Conservation (phyloP, 1,140 invertebrate species). For the Orchesella cincta region DNA sequence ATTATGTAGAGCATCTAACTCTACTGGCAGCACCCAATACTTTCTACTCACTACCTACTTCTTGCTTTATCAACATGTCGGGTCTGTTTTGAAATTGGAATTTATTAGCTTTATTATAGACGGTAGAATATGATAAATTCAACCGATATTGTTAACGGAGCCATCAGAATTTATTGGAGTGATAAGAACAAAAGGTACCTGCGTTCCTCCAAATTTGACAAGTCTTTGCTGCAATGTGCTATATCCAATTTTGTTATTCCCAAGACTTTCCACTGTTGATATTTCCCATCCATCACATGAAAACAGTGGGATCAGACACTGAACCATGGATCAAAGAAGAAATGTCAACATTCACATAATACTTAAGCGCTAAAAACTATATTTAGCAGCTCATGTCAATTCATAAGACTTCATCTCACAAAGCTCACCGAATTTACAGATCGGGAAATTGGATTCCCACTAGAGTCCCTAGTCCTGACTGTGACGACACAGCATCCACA, state of each 20-base stretch:
- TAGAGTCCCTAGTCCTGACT: slow-evolving; percentile 53
- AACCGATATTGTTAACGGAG: too few species aligned
- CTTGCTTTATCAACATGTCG: too few species aligned
- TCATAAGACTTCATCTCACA: neutral
- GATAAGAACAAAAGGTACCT: too few species aligned
- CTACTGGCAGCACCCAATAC: too few species aligned
- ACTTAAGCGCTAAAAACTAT: neutral
- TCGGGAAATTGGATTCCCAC: slow-evolving; percentile 41
- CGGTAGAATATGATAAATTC: too few species aligned
- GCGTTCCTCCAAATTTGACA: slow-evolving; percentile 56
- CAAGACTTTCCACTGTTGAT: slow-evolving; percentile 60
- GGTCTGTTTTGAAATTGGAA: too few species aligned
- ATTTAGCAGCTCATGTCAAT: neutral
- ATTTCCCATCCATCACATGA: slow-evolving; percentile 59
- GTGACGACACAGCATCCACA: slow-evolving; percentile 59
- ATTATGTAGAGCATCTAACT: too few species aligned
- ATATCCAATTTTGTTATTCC: slow-evolving; percentile 56
- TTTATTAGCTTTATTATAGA: too few species aligned
- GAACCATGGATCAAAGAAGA: too few species aligned
- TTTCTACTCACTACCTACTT: too few species aligned
- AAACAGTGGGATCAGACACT: slow-evolving; percentile 60
- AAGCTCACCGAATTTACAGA: slow-evolving; percentile 54
- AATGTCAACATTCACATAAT: neutral
- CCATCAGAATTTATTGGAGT: too few species aligned
- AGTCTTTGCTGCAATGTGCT: slow-evolving; percentile 54